Base-by-base conservation (phyloP, 2,797 vertebrate species). In the Sebastes hubbsi region DNA sequence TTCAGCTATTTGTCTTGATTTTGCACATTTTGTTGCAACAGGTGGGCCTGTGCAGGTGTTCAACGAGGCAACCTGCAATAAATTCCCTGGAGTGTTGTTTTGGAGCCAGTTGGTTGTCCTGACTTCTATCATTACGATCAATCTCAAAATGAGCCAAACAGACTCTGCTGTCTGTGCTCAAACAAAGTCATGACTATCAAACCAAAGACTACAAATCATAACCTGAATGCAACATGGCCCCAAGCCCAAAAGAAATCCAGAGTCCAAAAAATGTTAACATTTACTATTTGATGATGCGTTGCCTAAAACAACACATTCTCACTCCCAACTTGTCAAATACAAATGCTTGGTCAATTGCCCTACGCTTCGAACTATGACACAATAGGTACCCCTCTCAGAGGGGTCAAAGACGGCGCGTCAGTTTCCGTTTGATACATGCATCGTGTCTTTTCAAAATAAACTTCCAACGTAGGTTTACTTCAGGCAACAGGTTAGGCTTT, bases 1-100 rank as follows among this genome's bases (percentile, higher is more conserved):
- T 75, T 30, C 20, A 8, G 29, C 18, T 14, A 12, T 84, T 79
- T 68, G 42, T 86, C 72, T 77, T 60, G 60, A 72, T 84, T 74
- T 52, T n/a, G 42, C 11, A 1, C 1, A 9, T 78, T 18, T 18
- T 24, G 62, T 22, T 13, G 1, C 72, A 71, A 66, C 88, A 87
- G 84, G 72, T 89, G 77, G 75, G 52, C 42, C 55, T 0, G 38
- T 18, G 78, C 84, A 89, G 84, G 68, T 84, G 80, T 73, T 25
- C 27, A 8, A 4, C 52, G 38, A 29, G 29, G 4, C 60, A 27
- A 49, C 25, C 2, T 24, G 65, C 64, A 46, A 68, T 80, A 9
- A 78, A 80, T 82, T 30, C 52, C 42, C 30, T 36, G 22, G 13
- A 69, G 25, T 27, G 5, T 3, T 9, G 1, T 61, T 55, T 22